Percentiles rank a stretch among this genome's conserved stretches.
Evolutionary conservation across 2,113 vertebrate genomes (phyloP).

Genomic region (Syngnathus floridae): DNA sequence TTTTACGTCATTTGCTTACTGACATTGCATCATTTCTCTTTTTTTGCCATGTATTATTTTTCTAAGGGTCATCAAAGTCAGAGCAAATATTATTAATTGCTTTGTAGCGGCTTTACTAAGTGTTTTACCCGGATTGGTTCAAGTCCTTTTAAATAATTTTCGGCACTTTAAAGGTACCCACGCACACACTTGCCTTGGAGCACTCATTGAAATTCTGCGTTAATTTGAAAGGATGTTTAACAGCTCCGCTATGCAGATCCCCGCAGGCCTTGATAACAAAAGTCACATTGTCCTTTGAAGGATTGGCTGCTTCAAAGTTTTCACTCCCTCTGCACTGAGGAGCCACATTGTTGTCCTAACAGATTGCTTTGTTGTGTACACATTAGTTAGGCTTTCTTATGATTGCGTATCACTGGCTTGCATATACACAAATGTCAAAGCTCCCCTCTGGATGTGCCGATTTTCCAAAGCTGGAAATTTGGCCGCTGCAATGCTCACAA

Average conservation of each 20-base stretch:
- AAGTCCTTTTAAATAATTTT: too few relatives aligned
- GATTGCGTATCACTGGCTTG: not conserved
- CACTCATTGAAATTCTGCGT: conserved; percentile 50
- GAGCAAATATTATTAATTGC: conserved; percentile 44
- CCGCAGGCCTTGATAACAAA: conserved; percentile 36
- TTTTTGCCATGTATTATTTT: conserved; percentile 5
- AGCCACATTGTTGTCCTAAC: conserved; percentile 1
- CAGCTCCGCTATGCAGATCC: conserved; percentile 44
- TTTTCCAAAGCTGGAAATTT: not conserved
- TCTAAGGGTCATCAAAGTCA: conserved; percentile 51
- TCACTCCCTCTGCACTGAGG: conserved; percentile 3
- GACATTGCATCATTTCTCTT: not conserved
- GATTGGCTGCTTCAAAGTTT: conserved; percentile 21
- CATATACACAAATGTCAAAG: not conserved
- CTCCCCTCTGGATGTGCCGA: not conserved
- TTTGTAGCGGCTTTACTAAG: conserved; percentile 3
- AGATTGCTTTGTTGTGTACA: not conserved
- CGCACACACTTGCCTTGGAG: conserved; percentile 36
- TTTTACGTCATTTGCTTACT: not conserved
- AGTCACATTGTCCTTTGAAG: conserved; percentile 61
- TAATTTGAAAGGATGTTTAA: conserved; percentile 58
- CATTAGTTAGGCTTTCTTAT: not conserved
- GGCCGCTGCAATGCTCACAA: not conserved
- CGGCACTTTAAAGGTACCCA: too few relatives aligned
- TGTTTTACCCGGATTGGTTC: conserved; percentile 9